Evolutionary conservation across 2,888 invertebrate genomes (phyloP), one percentile per base, ranked within the genome.

Genomic region (Meloe dianella): DNA sequence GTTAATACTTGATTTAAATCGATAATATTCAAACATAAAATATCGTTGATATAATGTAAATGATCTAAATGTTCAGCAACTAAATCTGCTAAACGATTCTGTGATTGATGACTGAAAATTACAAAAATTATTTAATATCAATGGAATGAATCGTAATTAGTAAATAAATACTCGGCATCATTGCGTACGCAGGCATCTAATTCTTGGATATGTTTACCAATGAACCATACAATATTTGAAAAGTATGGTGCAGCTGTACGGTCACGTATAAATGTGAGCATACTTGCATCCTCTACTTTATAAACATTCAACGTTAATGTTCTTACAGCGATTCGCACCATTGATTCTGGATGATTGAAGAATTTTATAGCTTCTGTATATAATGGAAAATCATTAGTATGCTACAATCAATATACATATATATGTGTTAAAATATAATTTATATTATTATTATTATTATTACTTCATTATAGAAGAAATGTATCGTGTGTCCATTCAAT

Each of bases 311-410:
- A 87, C 0, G 98, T 97, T 71, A 99, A 89, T 12, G 98, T 99
- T 67, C 99, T 88, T 14, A 99, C 99, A 2, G 99, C 99, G 75
- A 99, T 99, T 59, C 99, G 89, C 38, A 99, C 98, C 99, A 99
- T 99, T 41, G 96, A 95, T 85, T 99, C 99, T 0, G 95, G 92
- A 84, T 99, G 98, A 83, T 99, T 98, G 86, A 98, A 99, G 86
- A 99, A 98, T 84, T 98, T 98, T 69, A 99, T 97, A 38, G 98
- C 98, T 86, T 99, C 99, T 2, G 98, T 98, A 82, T 99, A 98
- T 20, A 99, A 86, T 7, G 99, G 98, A 85, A 99, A 99, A 84
- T 99, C 99, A 85, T 98, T 96, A 63, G 98, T 98, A 81, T 96
- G 94, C 95, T 95, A 79, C 57, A 86, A 85, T 73, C 29, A 65